Conservation (phyloP, 2,888 invertebrate species). For the Argyresthia albistria region DNA sequence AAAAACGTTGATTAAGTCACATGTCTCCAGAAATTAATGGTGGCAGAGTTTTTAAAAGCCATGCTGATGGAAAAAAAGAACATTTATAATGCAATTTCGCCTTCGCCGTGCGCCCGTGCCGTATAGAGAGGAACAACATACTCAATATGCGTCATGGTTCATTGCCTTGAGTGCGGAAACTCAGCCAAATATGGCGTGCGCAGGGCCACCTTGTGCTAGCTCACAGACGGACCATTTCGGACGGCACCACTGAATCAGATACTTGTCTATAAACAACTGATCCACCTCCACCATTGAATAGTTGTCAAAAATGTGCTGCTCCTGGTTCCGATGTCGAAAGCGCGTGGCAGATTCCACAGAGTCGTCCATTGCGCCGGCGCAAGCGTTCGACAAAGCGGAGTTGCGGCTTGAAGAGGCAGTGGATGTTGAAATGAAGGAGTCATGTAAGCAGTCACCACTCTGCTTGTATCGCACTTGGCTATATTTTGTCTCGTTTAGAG, state of each 20-base stretch:
- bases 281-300: not conserved
- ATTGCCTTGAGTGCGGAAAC: conserved; percentile 65
- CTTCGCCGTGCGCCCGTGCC: conserved; percentile 23
- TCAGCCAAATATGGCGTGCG: conserved; percentile 60
- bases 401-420: not conserved
- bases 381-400: conserved; percentile 40
- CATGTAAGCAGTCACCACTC: conserved; percentile 45
- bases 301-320: conserved; percentile 50
- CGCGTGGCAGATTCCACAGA: conserved; percentile 46
- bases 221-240: conserved; percentile 45
- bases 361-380: conserved; percentile 25
- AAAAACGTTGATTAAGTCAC: not conserved
- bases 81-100: conserved; percentile 18
- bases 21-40: not conserved
- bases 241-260: conserved; percentile 30
- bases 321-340: conserved; percentile 56
- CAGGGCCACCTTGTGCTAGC: conserved; percentile 61
- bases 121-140: conserved; percentile 12
- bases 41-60: not conserved
- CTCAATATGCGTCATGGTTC: conserved; percentile 55
- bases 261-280: conserved; percentile 1
- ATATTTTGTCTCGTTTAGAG: conserved; percentile 14
- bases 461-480: conserved; percentile 12
- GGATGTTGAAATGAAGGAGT: conserved; percentile 5
- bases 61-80: not conserved